Conservation (phyloP, 92 coral and sea anemone genomes). For the Meandrina meandrites region DNA sequence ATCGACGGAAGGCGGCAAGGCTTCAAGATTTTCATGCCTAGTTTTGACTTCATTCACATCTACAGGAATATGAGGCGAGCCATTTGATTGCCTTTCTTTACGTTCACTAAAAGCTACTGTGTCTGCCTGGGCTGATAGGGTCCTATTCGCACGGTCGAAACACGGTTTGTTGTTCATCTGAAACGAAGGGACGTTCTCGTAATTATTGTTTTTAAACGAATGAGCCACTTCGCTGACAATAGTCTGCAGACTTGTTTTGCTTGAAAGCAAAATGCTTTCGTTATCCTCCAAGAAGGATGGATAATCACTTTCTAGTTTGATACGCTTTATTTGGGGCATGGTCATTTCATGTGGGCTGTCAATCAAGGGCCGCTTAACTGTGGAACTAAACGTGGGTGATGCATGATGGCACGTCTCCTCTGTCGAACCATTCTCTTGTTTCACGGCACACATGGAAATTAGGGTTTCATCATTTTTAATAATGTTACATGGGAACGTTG, state of each 20-base stretch:
- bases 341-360: not conserved
- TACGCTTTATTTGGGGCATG: constrained; percentile 7
- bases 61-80: not conserved
- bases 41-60: not conserved
- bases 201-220: constrained; percentile 3
- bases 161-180: too few relatives aligned
- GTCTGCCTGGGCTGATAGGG: not conserved
- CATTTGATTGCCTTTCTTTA: not conserved
- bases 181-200: not conserved
- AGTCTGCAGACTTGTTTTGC: not conserved
- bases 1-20: not conserved
- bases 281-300: not conserved
- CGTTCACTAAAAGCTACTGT: not conserved
- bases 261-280: not conserved
- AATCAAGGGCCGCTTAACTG: not conserved
- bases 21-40: not conserved
- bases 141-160: not conserved
- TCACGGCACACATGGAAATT: not conserved
- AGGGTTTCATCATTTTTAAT: not conserved
- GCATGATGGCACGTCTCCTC: not conserved
- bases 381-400: not conserved
- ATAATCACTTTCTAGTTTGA: constrained; percentile 3
- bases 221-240: constrained; percentile 6
- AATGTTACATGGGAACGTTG: not conserved
- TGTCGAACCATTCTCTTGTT: not conserved